phyloP scores from a whole-genome alignment of 2,888 invertebrate genomes.

The Euplagia quadripunctaria region DNA sequence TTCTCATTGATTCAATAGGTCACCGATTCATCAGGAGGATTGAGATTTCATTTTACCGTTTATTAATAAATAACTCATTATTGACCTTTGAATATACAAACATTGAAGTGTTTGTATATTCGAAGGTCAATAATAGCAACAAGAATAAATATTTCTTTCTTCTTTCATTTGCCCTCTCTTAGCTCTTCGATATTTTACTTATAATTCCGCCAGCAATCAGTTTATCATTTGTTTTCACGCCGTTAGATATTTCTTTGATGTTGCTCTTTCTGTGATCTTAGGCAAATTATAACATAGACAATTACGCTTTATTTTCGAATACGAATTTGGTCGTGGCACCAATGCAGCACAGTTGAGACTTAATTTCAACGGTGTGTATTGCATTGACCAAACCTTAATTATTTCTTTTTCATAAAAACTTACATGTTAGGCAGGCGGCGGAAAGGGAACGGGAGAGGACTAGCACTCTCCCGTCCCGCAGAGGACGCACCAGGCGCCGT shows the following conservation, averaged over 20 bases:
- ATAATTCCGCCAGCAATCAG: not conserved
- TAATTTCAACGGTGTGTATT: too few species aligned
- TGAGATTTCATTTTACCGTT: not conserved
- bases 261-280: not conserved
- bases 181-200: not conserved
- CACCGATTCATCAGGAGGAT: not conserved
- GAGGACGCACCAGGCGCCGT: too few species aligned
- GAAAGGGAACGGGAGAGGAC: too few species aligned
- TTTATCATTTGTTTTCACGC: not conserved
- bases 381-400: too few species aligned
- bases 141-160: not conserved
- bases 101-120: too few species aligned
- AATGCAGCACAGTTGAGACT: too few species aligned
- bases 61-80: constrained; percentile 2
- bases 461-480: too few species aligned
- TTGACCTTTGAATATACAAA: not conserved
- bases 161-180: not conserved
- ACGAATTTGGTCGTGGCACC: not conserved
- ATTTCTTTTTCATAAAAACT: too few species aligned
- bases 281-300: not conserved
- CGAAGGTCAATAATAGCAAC: too few species aligned
- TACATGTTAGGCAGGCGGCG: too few species aligned
- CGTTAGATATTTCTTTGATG: not conserved
- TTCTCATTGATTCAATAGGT: not conserved
- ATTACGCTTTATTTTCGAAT: not conserved